A percentile compares a stretch with the other conserved stretches of the same genome.
phyloP scores from a whole-genome alignment of 2,113 vertebrate genomes.

The Silurus meridionalis region DNA sequence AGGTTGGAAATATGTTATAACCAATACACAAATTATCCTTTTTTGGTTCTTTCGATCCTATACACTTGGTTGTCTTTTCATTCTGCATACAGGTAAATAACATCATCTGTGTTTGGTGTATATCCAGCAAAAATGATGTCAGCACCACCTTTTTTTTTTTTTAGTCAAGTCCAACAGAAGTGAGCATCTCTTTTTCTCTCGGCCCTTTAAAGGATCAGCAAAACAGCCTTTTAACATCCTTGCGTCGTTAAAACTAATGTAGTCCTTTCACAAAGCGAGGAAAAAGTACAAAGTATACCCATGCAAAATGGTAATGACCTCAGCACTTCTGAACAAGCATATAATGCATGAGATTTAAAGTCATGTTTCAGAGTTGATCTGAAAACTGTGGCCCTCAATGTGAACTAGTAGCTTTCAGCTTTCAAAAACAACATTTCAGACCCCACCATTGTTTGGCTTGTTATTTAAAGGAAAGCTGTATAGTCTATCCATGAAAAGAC shows the following conservation, averaged over 20 bases:
- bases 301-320: constrained; percentile 13
- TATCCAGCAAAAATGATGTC: neutral
- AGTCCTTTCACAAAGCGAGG: constrained; percentile 24
- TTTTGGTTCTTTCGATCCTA: neutral
- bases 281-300: constrained; percentile 27
- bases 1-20: neutral
- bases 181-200: neutral
- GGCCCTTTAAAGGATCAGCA: constrained; percentile 1
- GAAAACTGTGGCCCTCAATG: neutral
- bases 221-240: constrained; percentile 40
- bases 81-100: neutral
- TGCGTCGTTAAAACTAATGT: constrained; percentile 24
- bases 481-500: constrained; percentile 1
- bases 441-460: constrained; percentile 1
- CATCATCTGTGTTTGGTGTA: neutral
- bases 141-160: neutral
- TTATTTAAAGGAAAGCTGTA: constrained; percentile 15
- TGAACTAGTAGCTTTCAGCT: constrained; percentile 20
- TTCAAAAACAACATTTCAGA: constrained; percentile 21
- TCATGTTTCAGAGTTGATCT: neutral
- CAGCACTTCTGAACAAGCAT: constrained; percentile 24
- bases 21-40: neutral
- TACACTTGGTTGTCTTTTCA: neutral
- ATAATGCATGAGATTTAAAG: constrained; percentile 30
- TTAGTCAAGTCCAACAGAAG: neutral